Base-by-base conservation (phyloP, 92 coral and sea anemone genomes). In the Diadumene lineata region DNA sequence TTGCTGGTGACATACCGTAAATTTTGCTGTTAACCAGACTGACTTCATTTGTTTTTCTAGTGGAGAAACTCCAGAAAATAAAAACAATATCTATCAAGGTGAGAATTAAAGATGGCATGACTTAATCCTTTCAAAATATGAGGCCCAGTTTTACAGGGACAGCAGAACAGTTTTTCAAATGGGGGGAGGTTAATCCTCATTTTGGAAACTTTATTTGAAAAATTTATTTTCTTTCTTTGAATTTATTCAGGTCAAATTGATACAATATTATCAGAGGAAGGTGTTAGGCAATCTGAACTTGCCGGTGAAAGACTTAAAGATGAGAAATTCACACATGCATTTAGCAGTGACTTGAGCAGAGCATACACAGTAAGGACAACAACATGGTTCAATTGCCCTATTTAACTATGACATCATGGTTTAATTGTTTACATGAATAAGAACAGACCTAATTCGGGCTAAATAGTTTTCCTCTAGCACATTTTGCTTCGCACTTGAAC, bases 11-110 rank as follows among this genome's bases (percentile, higher is more conserved):
- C n/a, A n/a, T n/a, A n/a, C n/a, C n/a, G n/a, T n/a, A n/a, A n/a
- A n/a, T n/a, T n/a, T n/a, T n/a, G n/a, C n/a, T n/a, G n/a, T n/a
- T n/a, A n/a, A n/a, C n/a, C n/a, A n/a, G n/a, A n/a, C n/a, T n/a
- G n/a, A n/a, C 24, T 0, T 69, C 19, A 7, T 70, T 50, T 56
- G 24, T 29, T 25, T 33, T 19, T 78, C 17, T 55, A 92, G 98
- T 80, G 98, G 94, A 23, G 94, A 92, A 84, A 92, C 98, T 17
- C 70, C 77, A 55, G 92, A 86, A 65, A 92, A 92, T 84, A 87
- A 77, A 81, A 84, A 78, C 75, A 76, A 82, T 26, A 78, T 86
- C 1, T 77, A 86, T 67, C 98, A 92, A 86, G 98, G 98, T 92
- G 77, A 43, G 55, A 28, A 26, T 21, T 15, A 11, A 30, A n/a